Percentiles rank a stretch among this genome's conserved stretches.
These are phyloP conservation scores for Podilymbus podiceps DNA, from an alignment of 2,113 vertebrate genomes.

Conservation along the genomic window DNA sequence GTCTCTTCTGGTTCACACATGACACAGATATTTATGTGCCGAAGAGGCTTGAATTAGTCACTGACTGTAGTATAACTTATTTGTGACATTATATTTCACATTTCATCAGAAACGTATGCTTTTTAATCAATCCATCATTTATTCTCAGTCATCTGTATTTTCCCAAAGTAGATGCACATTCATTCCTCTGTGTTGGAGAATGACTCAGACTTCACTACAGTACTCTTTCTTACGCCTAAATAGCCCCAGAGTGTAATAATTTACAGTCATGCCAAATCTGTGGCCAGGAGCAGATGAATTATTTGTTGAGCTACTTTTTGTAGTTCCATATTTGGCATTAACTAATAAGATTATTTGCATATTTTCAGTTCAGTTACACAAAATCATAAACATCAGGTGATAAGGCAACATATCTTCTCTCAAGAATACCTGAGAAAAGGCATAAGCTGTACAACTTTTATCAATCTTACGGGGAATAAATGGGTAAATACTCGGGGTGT, in stretches of 20 bases:
- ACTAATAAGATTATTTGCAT: slow-evolving; percentile 12
- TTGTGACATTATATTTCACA: slow-evolving; percentile 20
- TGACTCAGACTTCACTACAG: slow-evolving; percentile 41
- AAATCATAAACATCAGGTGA: neutral
- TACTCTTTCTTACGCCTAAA: neutral
- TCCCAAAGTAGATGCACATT: slow-evolving; percentile 36
- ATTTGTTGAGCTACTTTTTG: slow-evolving; percentile 32
- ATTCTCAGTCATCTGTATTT: slow-evolving; percentile 32
- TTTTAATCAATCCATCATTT: slow-evolving; percentile 59
- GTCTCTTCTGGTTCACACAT: slow-evolving; percentile 56
- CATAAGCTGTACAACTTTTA: neutral
- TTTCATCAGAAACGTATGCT: slow-evolving; percentile 40
- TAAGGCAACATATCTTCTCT: neutral
- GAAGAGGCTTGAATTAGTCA: slow-evolving; percentile 23
- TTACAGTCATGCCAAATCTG: slow-evolving; percentile 38
- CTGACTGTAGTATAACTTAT: neutral
- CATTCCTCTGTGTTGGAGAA: neutral
- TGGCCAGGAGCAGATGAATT: slow-evolving; percentile 14
- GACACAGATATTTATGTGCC: slow-evolving; percentile 27
- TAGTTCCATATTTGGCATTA: slow-evolving; percentile 21
- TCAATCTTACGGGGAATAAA: neutral
- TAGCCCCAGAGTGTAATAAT: neutral
- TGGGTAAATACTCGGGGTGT: neutral
- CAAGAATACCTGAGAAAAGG: neutral
- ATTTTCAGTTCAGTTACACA: neutral